Evolutionary conservation across 2,113 vertebrate species (phyloP).

Genomic region (Cebus imitator): DNA sequence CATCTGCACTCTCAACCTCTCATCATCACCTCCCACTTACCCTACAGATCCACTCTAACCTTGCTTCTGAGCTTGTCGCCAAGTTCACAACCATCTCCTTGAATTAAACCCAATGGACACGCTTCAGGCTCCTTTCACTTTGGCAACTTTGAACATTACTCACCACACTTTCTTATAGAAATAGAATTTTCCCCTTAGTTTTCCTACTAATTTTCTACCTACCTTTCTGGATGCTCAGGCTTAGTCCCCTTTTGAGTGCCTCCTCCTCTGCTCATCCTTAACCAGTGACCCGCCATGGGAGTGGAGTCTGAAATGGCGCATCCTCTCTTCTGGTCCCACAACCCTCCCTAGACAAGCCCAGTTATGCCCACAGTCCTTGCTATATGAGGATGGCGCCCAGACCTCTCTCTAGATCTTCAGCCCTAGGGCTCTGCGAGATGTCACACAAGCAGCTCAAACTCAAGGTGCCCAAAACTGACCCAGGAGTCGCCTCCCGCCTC

Average conservation of each 20-base stretch:
- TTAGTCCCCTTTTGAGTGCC: fast-evolving
- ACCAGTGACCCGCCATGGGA: too few relatives aligned
- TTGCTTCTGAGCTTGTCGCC: not conserved
- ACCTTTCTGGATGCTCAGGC: not conserved
- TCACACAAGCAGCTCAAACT: not conserved
- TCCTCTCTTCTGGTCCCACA: not conserved
- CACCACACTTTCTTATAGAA: not conserved
- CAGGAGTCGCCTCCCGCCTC: fast-evolving
- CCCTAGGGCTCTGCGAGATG: too few relatives aligned
- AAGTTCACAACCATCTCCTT: not conserved
- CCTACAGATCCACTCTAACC: not conserved
- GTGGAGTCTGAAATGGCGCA: not conserved
- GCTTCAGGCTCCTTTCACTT: not conserved
- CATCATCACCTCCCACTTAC: not conserved
- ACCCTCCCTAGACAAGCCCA: not conserved
- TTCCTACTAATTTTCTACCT: not conserved
- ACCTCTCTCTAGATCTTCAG: not conserved
- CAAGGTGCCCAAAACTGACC: not conserved
- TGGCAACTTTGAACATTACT: not conserved
- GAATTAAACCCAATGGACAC: not conserved
- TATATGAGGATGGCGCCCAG: not conserved
- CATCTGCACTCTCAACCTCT: too few relatives aligned
- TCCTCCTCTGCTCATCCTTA: not conserved
- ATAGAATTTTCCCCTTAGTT: not conserved
- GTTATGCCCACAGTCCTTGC: fast-evolving